Percentiles rank a stretch among this genome's conserved stretches.
Evolutionary conservation across 53 echinoderm and acorn worm genomes (phyloP).

Genomic region (Echinarachnius parma): DNA sequence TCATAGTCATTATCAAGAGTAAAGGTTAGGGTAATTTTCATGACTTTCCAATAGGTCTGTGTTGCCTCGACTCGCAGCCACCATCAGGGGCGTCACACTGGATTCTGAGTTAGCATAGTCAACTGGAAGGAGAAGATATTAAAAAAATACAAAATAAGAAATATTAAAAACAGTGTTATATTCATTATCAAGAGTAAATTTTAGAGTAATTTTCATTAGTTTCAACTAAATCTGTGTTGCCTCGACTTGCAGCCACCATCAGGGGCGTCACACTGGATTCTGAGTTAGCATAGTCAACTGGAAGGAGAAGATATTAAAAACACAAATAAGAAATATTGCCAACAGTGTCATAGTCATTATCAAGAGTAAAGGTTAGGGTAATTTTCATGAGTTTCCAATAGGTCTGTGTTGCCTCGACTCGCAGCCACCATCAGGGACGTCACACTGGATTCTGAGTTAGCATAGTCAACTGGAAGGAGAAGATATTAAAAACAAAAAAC

Average conservation of each 20-base stretch:
- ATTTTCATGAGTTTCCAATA: no score
- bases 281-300: conserved; percentile 88
- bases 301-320: not conserved
- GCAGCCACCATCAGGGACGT: conserved; percentile 89
- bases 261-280: conserved; percentile 89
- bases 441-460: conserved; percentile 85
- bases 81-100: conserved; percentile 87
- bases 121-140: conserved; percentile 46
- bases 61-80: conserved; percentile 86
- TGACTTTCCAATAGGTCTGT: conserved; percentile 76
- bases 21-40: no score
- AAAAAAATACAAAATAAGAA: no score
- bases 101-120: conserved; percentile 88
- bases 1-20: no score
- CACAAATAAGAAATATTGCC: no score
- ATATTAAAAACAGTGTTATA: no score
- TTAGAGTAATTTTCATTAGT: no score
- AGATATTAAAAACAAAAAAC: no score
- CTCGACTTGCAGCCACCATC: conserved; percentile 86
- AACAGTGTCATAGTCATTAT: no score
- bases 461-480: conserved; percentile 70
- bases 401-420: conserved; percentile 80
- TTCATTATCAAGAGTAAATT: no score
- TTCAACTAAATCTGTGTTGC: conserved; percentile 80
- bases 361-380: no score